Base-by-base conservation (phyloP, 2,888 invertebrate genomes). In the Heliconius ismenius region DNA sequence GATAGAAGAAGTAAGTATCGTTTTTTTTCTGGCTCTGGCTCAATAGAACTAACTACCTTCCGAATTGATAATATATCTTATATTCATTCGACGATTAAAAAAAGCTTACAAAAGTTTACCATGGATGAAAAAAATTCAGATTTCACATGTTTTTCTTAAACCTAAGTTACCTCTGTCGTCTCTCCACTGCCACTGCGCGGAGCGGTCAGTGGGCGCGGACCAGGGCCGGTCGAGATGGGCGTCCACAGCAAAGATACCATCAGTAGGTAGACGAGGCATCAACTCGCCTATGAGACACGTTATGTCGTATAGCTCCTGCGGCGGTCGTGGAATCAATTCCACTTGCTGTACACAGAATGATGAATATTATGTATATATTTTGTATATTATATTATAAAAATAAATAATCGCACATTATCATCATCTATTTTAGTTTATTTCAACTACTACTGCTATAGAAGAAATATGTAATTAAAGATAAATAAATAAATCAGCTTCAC, bases 241-340 rank as follows among this genome's bases (percentile, higher is more conserved):
- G 93, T 99, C 99, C 78, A 99, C 98, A 72, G 97, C 96, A 94
- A 99, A 99, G 84, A 99, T 97, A 15, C 99, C 99, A 90, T 99
- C 98, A 1, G 96, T 96, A 1, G 99, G 99, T 83, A 99, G 95
- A 65, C 98, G 97, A 63, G 99, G 99, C 98, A 99, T 98, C 82
- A 99, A 95, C 92, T 99, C 99, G 21, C 98, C 99, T 85, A 99
- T 99, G 76, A 99, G 95, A 84, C 98, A 98, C 10, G 99, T 99
- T 80, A 99, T 98, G 94, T 99, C 99, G 90, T 98, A 98, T 83
- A 99, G 95, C 90, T 99, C 99, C 88, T 99, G 98, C 0, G 99
- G 99, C 74, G 98, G 97, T 79, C 99, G 96, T 3, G 98, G 95
- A 72, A 99, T 96, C 80, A 99, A 94, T 88, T 99, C 98, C 83